Evolutionary conservation across 1,140 invertebrate genomes (phyloP), one percentile per base, ranked within the genome.

Genomic region (Zaprionus africanus): DNA sequence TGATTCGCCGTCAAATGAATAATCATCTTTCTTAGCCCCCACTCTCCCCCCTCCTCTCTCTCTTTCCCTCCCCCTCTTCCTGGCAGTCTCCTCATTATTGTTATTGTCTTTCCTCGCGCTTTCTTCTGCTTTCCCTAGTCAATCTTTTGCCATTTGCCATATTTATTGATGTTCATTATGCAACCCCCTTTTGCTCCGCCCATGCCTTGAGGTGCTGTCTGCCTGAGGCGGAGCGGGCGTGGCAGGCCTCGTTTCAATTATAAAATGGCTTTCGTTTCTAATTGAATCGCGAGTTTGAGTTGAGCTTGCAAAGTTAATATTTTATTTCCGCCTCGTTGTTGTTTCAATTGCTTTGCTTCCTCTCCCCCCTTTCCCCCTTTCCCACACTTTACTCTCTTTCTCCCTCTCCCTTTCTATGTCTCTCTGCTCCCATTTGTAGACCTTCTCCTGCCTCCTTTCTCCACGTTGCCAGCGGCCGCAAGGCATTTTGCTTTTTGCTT

Each of bases 221-320:
- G 2, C 38, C n/a, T 38, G 49, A 13, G 17, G 13, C 34, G 63
- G 60, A 72, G 12, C 9, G 41, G 76, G 64, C 19, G 69, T 77
- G 56, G 15, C 67, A 54, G 53, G 68, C 79, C 79, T 73, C 61
- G 72, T 90, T 88, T 88, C 85, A 88, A 88, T 88, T 88, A 88
- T 90, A 85, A 88, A 90, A 90, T 88, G 85, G 85, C 85, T 88
- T 88, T 90, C 81, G 78, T 69, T 88, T 90, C 85, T 88, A 88
- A 88, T 88, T 88, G 84, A 88, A 88, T 88, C 75, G 84, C 54
- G 78, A 73, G 85, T 74, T 79, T 43, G 78, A 76, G 78, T 56
- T n/a, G n/a, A n/a, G 41, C 41, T 65, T 76, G 73, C 81, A 81
- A 79, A 88, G 84, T 84, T 87, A 88, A 87, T 88, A 90, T 81